Conservation (phyloP, 1,140 invertebrate species). For the Caenorhabditis briggsae region DNA sequence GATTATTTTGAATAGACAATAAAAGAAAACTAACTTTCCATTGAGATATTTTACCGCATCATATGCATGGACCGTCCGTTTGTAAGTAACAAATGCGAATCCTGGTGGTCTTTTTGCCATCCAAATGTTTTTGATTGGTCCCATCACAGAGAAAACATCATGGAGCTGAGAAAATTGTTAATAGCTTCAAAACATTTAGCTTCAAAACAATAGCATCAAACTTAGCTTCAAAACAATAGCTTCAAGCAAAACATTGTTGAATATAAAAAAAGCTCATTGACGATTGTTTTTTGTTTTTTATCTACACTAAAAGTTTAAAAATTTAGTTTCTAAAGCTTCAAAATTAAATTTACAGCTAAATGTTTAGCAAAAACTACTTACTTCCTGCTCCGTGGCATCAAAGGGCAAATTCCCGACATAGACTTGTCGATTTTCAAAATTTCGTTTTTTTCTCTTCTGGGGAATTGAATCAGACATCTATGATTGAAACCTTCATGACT, state of each 20-base stretch:
- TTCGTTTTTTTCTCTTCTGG: neutral
- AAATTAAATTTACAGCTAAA: no score
- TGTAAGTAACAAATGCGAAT: slow-evolving; percentile 13
- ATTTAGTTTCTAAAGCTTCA: no score
- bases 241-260: neutral
- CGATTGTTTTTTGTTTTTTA: no score
- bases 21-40: slow-evolving; percentile 11
- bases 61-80: slow-evolving; percentile 35
- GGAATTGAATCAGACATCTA: neutral
- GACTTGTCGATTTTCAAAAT: slow-evolving; percentile 15
- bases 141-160: slow-evolving; percentile 25
- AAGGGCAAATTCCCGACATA: slow-evolving; percentile 35
- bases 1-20: no score
- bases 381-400: slow-evolving; percentile 1
- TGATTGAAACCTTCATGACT: no score
- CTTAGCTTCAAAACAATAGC: no score
- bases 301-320: no score
- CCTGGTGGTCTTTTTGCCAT: slow-evolving; percentile 32
- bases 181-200: no score
- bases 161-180: slow-evolving; percentile 10
- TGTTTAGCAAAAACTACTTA: neutral
- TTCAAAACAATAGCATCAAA: no score
- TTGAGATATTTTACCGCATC: slow-evolving; percentile 13
- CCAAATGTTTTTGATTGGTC: slow-evolving; percentile 17
- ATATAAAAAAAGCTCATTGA: no score